These are phyloP conservation scores for Philonicus albiceps DNA, from an alignment of 2,888 invertebrate species.

Conservation along the genomic window DNA sequence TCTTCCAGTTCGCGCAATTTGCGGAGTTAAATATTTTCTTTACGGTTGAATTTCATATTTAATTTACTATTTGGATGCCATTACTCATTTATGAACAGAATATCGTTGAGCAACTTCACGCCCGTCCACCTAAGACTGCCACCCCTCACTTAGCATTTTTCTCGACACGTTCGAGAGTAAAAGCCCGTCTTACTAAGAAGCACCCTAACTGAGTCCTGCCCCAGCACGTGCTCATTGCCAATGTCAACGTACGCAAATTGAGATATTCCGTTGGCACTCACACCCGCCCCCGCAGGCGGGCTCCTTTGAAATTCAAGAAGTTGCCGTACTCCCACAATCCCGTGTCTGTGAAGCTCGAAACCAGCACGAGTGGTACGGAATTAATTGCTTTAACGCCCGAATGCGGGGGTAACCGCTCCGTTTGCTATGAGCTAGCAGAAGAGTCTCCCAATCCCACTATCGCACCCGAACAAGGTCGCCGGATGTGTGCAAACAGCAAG, in stretches of 20 bases:
- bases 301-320: background rate
- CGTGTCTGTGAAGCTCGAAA: background rate
- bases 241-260: constrained; percentile 20
- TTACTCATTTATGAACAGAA: background rate
- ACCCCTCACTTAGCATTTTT: background rate
- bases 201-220: background rate
- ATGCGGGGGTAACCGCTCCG: background rate
- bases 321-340: background rate
- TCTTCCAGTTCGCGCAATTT: too few species aligned
- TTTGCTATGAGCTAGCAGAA: background rate
- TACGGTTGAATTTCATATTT: too few species aligned
- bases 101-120: background rate
- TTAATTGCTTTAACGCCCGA: constrained; percentile 28
- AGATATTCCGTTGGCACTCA: background rate
- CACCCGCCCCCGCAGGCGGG: background rate
- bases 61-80: too few species aligned
- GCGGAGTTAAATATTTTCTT: too few species aligned
- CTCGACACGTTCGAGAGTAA: background rate
- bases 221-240: background rate
- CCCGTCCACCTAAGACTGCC: background rate
- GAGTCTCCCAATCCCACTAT: background rate
- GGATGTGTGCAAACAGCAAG: constrained; percentile 17
- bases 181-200: background rate
- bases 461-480: constrained; percentile 6
- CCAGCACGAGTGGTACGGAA: background rate